Conservation (phyloP, 2,797 vertebrate species). For the Malacoctenus gilli region DNA sequence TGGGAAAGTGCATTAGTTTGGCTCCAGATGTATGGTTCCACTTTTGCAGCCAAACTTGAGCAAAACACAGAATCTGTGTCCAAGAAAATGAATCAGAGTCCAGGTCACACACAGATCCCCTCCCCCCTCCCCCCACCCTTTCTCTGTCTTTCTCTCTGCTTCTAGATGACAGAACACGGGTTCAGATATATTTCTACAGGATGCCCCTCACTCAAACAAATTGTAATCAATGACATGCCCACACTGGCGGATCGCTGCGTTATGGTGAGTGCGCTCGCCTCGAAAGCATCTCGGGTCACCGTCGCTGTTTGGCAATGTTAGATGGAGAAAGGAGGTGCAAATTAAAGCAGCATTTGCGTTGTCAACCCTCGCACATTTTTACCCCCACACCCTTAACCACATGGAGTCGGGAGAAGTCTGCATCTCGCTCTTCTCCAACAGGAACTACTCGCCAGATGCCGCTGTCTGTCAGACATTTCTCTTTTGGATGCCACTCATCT, state of each 20-base stretch:
- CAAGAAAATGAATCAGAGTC: constrained; percentile 42
- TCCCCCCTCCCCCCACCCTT: constrained; percentile 18
- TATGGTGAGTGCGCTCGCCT: constrained; percentile 67
- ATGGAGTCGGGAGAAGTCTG: background rate
- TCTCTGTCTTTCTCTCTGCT: constrained; percentile 23
- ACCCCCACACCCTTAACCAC: background rate
- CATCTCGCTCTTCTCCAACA: constrained; percentile 53
- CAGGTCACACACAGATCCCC: constrained; percentile 22
- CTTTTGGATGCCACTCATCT: constrained; percentile 81
- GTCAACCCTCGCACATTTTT: background rate
- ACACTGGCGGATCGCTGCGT: constrained; percentile 83
- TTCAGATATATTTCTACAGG: constrained; percentile 80
- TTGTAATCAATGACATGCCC: constrained; percentile 84
- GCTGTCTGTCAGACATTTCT: constrained; percentile 73
- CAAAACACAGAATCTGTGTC: constrained; percentile 9
- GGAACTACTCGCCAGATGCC: constrained; percentile 81
- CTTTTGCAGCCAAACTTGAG: constrained; percentile 42
- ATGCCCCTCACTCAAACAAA: constrained; percentile 80
- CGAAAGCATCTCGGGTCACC: background rate
- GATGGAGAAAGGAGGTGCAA: constrained; percentile 4
- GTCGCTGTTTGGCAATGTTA: constrained; percentile 6
- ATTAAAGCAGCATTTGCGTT: constrained; percentile 15
- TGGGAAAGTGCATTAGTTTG: constrained; percentile 33
- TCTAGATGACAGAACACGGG: constrained; percentile 84
- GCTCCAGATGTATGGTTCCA: constrained; percentile 65